Base-by-base conservation (phyloP, 23 tunicate species). In the Halocynthia aurantium region DNA sequence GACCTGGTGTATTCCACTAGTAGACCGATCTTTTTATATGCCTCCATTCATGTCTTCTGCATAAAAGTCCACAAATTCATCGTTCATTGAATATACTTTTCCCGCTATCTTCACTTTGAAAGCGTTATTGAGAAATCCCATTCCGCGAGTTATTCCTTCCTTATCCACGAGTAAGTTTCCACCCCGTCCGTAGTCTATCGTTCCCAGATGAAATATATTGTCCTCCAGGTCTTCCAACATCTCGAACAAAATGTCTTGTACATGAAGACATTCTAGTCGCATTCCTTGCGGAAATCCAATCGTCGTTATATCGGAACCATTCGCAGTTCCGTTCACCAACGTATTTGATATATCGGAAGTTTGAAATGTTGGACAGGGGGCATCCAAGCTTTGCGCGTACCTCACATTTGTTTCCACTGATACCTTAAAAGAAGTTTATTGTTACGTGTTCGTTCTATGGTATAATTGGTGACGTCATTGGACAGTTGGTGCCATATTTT, bases 171-270 rank as follows among this genome's bases (percentile, higher is more conserved):
- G 49, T 7, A 86, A 8, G 53, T 70, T 69, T 11, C 79, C 84
- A 55, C 93, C 85, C 53, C 82, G 53, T 31, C 72, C 88, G 80
- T 58, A 86, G 55, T 86, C 93, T 21, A 82, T 51, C 61, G 63
- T 67, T 52, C 84, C 93, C 49, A 86, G 73, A 21, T 57, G 75
- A 58, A 62, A 58, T 50, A 92, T n/a, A 61, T 79, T 81, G 75
- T 92, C 92, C 66, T 92, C 93, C 52, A 92, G 56, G 66, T 92
- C 98, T 52, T 86, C 88, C 55, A 92, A 22, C 98, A 92, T 92
- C 63, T 92, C 98, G 52, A 86, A 73, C 21, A 92, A 82, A 49
- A 92, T 82, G 73, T 92, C 98, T 75, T 56, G 61, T 2, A 74
- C 63, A 56, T 74, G 78, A 8, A 74, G 62, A 54, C 78, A 74